phyloP scores from a whole-genome alignment of 2,888 invertebrate species.

The Octonoba sinensis region DNA sequence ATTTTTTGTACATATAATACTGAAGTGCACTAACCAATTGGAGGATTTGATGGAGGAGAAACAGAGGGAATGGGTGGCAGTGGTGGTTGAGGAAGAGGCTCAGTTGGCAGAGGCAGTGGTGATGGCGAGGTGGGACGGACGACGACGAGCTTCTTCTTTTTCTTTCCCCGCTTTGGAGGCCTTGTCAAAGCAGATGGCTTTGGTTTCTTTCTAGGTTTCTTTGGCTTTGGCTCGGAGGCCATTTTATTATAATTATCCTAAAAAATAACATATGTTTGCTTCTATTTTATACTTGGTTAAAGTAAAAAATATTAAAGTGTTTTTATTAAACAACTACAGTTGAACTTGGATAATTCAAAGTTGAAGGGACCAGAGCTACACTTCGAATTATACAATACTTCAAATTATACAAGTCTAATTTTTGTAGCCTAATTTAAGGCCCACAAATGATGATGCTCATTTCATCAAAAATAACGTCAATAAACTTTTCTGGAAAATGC shows the following conservation, averaged over 20 bases:
- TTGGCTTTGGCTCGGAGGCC: conserved; percentile 82
- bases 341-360: neutral
- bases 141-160: conserved; percentile 76
- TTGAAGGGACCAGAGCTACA: no score
- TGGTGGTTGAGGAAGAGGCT: conserved; percentile 18
- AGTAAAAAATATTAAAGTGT: neutral
- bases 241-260: conserved; percentile 86
- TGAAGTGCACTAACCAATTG: neutral
- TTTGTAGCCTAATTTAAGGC: no score
- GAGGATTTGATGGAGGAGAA: conserved; percentile 13
- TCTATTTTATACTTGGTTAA: neutral
- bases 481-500: no score
- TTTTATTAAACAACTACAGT: neutral
- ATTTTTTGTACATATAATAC: neutral
- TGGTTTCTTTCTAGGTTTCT: conserved; percentile 75
- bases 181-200: conserved; percentile 72
- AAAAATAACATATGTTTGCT: conserved; percentile 42
- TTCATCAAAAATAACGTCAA: no score
- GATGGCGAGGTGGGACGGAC: conserved; percentile 70
- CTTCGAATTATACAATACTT: no score
- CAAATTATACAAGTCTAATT: no score
- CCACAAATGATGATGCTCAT: no score
- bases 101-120: conserved; percentile 58
- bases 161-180: conserved; percentile 74
- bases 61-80: neutral